Evolutionary conservation across 92 coral and sea anemone genomes (phyloP).

Genomic region (Diadumene lineata): DNA sequence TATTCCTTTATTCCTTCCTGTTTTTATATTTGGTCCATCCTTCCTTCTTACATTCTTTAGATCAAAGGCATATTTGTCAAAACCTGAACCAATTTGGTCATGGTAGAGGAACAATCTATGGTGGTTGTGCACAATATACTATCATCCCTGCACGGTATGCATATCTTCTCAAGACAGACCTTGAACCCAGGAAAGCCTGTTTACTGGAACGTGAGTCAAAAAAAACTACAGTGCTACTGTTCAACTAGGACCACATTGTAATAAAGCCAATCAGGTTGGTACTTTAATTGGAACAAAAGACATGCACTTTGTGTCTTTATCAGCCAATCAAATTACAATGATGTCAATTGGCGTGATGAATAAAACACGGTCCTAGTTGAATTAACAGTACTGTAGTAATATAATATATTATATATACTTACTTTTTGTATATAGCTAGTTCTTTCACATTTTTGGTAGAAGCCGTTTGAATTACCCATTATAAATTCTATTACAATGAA

Average conservation of each 20-base stretch:
- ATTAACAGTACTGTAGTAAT: too few relatives aligned
- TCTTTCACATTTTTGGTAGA: too few relatives aligned
- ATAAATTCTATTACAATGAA: too few relatives aligned
- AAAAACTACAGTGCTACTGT: neutral
- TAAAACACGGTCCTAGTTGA: too few relatives aligned
- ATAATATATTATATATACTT: too few relatives aligned
- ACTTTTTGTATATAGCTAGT: too few relatives aligned
- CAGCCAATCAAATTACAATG: too few relatives aligned
- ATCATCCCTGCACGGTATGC: slow-evolving; percentile 79
- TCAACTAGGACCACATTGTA: neutral
- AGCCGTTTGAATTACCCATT: too few relatives aligned
- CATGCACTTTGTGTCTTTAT: too few relatives aligned
- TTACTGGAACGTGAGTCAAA: slow-evolving; percentile 66
- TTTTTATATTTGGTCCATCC: neutral
- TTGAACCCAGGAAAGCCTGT: slow-evolving; percentile 67
- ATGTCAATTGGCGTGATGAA: too few relatives aligned
- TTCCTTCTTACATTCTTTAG: slow-evolving; percentile 34
- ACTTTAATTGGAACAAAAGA: too few relatives aligned
- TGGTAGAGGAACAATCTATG: slow-evolving; percentile 86
- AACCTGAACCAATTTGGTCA: slow-evolving; percentile 79
- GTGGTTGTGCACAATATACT: slow-evolving; percentile 75
- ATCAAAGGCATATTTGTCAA: slow-evolving; percentile 73
- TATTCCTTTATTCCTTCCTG: neutral
- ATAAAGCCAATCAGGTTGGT: too few relatives aligned
- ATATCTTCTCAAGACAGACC: slow-evolving; percentile 63